Base-by-base conservation (phyloP, 1,140 invertebrate genomes). In the Procambarus clarkii region DNA sequence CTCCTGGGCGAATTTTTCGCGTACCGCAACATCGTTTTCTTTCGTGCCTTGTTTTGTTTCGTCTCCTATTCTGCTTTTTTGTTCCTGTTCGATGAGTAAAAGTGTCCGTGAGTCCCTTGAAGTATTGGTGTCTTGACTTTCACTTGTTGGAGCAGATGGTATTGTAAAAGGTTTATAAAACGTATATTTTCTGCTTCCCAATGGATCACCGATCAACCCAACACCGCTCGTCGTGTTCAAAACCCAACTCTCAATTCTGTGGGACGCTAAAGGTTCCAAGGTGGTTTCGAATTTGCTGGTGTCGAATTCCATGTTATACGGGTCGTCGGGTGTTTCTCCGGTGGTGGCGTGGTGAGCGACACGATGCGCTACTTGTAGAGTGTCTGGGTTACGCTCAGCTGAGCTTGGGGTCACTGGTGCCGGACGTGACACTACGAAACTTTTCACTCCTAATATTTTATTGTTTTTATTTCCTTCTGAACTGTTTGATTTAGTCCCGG, bases 101-200 rank as follows among this genome's bases (percentile, higher is more conserved):
- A 44, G 18, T 54, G 9, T 13, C 34, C 18, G 46, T 5, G 4
- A n/a, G 60, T 64, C 18, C 9, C 8, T 8, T 18, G 15, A 58
- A 34, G 15, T 69, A 64, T 83, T 83, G 69, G 69, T 60, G n/a
- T 7, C 15, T 21, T 13, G 45, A 83, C 58, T 83, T 46, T 83
- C 58, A 69, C 58, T 64, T 1, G 58, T 54, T 45, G 81, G 81
- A 44, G 81, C 81, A 83, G 45, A 69, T n/a, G 81, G 81, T 2
- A 83, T 11, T 11, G 81, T 83, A 46, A 82, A 82, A 3, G 79
- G 50, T 64, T 83, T 21, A 64, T 83, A 83, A 60, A 83, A 8
- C 24, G 60, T 83, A 46, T 46, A 18, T 64, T 83, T 46, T 83
- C 34, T 50, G 8, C 69, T 50, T n/a, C 44, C 34, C 81, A n/a